Evolutionary conservation across 1,140 invertebrate genomes (phyloP), one percentile per base, ranked within the genome.

Genomic region (Capitella teleta): DNA sequence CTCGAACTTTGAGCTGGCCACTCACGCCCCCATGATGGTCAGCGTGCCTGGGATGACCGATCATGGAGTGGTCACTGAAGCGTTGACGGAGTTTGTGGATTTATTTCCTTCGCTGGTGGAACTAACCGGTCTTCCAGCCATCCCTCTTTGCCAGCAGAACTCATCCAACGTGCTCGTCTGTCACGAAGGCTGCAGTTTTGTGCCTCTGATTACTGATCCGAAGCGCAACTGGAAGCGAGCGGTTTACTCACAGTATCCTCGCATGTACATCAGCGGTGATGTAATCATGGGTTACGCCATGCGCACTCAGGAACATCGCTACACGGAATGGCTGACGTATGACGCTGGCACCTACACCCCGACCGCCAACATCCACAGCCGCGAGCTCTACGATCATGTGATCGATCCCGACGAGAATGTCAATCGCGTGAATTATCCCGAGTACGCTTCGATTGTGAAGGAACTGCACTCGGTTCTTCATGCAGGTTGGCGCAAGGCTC

Each of bases 71-170:
- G 37, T 46, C 12, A 57, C 51, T 5, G 28, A 67, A 63, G 42
- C 66, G 18, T 52, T 78, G 1, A 82, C 85, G 0, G 88, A 92
- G 73, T 64, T 90, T 2, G 74, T 91, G 0, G 87, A 91, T 70
- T 63, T 91, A 49, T 90, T 89, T 66, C 86, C 88, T 28, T 89
- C 87, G 1, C 62, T 92, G 52, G 80, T 81, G 5, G 82, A 88
- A 54, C 58, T 88, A 38, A 78, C 79, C 0, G 77, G 77, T 16
- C 57, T 83, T 40, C 64, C 77, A 0, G 37, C 68, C 19, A 61
- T 73, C 26, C 68, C 80, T 57, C 61, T 74, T 16, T 86, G 84
- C 68, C 67, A 68, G 40, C 38, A 56, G 46, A 60, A 68, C 43
- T 60, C 67, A 21, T 61, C 62, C 5, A 62, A 70, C n/a, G 56